Conservation (phyloP, 2,113 vertebrate genomes). For the Podarcis muralis region DNA sequence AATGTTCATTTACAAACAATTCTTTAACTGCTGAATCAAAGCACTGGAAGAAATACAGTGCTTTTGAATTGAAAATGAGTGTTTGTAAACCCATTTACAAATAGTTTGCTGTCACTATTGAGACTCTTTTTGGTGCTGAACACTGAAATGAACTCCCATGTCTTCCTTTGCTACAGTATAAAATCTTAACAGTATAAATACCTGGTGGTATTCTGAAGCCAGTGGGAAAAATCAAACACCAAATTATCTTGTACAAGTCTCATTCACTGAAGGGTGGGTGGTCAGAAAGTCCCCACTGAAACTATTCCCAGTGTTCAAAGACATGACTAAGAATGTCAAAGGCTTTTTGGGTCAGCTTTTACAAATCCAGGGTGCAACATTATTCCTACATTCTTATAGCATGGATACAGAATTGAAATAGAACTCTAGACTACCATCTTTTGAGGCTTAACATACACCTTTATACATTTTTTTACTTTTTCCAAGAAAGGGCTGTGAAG, state of each 20-base stretch:
- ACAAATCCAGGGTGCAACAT: background rate
- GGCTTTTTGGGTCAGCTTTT: background rate
- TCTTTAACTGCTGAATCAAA: slow-evolving; percentile 18
- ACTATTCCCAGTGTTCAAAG: too few relatives aligned
- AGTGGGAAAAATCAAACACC: background rate
- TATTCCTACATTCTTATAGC: background rate
- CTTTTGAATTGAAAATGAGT: slow-evolving; percentile 5
- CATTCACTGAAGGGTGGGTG: background rate
- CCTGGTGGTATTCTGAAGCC: background rate
- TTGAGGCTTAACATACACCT: background rate
- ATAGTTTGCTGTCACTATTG: background rate
- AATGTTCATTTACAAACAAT: slow-evolving; percentile 19
- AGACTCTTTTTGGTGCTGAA: slow-evolving; percentile 40
- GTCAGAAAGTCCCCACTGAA: background rate
- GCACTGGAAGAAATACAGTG: background rate
- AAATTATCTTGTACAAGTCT: background rate
- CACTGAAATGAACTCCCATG: background rate
- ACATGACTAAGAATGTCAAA: background rate
- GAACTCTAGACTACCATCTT: background rate
- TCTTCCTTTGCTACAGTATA: background rate
- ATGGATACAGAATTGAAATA: background rate
- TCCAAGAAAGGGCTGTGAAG: background rate
- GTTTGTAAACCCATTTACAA: slow-evolving; percentile 30
- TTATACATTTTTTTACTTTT: background rate
- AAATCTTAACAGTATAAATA: background rate